Conservation (phyloP, 2,888 invertebrate genomes). For the Drosophila prolongata region DNA sequence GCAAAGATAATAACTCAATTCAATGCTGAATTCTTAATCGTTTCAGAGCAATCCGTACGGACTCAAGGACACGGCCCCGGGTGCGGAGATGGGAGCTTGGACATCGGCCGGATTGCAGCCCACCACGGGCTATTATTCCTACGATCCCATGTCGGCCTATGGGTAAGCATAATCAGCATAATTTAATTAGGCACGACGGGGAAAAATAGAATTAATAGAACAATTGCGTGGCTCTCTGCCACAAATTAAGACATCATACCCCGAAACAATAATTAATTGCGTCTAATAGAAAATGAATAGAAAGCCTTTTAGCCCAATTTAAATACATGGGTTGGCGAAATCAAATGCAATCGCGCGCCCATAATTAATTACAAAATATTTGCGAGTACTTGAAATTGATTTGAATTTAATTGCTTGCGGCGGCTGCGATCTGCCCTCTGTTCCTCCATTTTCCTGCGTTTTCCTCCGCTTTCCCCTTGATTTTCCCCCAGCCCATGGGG, state of each 20-base stretch:
- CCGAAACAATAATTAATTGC: conserved; percentile 33
- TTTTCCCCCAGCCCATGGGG: background rate
- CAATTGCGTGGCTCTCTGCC: conserved; percentile 3
- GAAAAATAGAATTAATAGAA: background rate
- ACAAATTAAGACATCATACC: conserved; percentile 8
- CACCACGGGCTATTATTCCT: conserved; percentile 96
- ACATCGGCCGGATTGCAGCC: conserved; percentile 95
- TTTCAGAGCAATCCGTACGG: conserved; percentile 96
- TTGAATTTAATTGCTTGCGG: conserved; percentile 79
- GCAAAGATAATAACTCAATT: conserved; percentile 5
- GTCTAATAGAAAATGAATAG: conserved; percentile 34
- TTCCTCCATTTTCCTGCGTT: conserved; percentile 10
- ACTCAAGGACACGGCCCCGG: conserved; percentile 92
- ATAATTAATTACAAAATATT: conserved; percentile 82
- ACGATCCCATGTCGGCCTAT: conserved; percentile 96
- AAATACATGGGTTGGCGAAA: conserved; percentile 21
- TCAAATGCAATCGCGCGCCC: conserved; percentile 62
- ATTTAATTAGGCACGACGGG: background rate
- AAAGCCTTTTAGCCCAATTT: conserved; percentile 41
- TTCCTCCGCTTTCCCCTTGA: conserved; percentile 3
- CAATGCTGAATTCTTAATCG: conserved; percentile 15
- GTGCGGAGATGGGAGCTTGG: conserved; percentile 96
- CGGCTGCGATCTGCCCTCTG: conserved; percentile 30
- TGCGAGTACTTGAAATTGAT: conserved; percentile 82
- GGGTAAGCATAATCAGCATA: conserved; percentile 88